Percentiles rank a stretch among this genome's conserved stretches.
phyloP scores from a whole-genome alignment of 1,140 invertebrate species.

The Cydia splendana region DNA sequence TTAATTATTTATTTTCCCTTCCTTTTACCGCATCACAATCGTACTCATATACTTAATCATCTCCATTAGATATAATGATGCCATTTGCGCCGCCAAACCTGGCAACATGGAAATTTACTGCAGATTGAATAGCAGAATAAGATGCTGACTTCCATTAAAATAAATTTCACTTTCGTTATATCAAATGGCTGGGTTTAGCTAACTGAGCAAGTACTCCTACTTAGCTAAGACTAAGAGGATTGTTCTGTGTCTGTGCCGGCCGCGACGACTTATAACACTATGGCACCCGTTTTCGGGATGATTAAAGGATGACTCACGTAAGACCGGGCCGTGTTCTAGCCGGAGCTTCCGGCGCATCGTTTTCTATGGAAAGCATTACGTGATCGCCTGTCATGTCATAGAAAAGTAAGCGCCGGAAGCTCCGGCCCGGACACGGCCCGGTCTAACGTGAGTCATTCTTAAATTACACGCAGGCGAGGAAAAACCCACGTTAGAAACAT shows the following conservation, averaged over 20 bases:
- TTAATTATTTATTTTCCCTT: too few relatives aligned
- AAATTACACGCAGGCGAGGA: neutral
- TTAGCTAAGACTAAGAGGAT: neutral
- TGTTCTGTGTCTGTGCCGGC: neutral
- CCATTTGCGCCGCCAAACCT: conserved; percentile 37
- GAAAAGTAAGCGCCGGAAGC: too few relatives aligned
- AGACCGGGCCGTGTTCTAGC: too few relatives aligned
- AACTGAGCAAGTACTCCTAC: neutral
- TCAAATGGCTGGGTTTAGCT: conserved; percentile 24
- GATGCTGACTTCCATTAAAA: neutral
- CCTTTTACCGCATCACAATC: neutral
- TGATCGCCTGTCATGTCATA: too few relatives aligned
- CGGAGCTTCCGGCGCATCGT: too few relatives aligned
- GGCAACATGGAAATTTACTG: conserved; percentile 50
- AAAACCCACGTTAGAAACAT: neutral
- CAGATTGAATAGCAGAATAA: conserved; percentile 50
- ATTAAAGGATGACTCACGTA: too few relatives aligned
- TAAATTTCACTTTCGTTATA: conserved; percentile 5
- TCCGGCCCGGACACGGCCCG: too few relatives aligned
- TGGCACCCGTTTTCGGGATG: conserved; percentile 15
- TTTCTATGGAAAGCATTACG: too few relatives aligned
- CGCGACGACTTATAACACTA: neutral
- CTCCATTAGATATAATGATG: conserved; percentile 41
- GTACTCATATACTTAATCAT: conserved; percentile 33
- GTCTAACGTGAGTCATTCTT: too few relatives aligned